Evolutionary conservation across 2,797 vertebrate genomes (phyloP), one percentile per base, ranked within the genome.

Genomic region (Percopsis omiscomaycus): DNA sequence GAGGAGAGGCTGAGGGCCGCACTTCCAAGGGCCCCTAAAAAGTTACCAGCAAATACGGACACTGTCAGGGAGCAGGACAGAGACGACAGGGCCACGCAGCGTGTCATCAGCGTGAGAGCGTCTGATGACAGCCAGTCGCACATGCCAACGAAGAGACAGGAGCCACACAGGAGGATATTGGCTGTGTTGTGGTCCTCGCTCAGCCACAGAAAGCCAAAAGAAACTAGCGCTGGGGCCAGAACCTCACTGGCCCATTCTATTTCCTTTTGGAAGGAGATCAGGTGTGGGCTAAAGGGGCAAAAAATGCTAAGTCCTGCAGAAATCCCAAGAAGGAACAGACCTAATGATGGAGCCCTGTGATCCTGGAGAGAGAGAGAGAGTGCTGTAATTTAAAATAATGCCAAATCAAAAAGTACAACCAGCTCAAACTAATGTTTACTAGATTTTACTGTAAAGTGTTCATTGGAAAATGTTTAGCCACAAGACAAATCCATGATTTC

Each of bases 151-250:
- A 93, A 73, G 64, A 90, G 70, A 3, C 84, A 86, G 22, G 90
- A 88, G 61, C 91, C 91, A 49, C 76, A 75, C 64, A 94, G 83
- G 42, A 93, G 86, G 28, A 89, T 55, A 10, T 82, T 62, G 2
- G 92, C 91, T 0, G 91, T 93, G 82, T 79, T 83, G 69, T 15
- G 83, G 74, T 94, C 93, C 46, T 90, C 79, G 16, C 93, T 93
- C 52, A 93, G 85, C 90, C 92, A 94, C 59, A 94, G 82, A 67
- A 91, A 90, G 53, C 90, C 90, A 16, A 92, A 94, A 32, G 91
- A 85, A 30, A 89, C 75, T 59, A 93, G 75, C 0, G 71, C 82
- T 0, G 91, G 88, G 45, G 89, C 85, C 60, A 94, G 68, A 32
- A 90, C 73, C 60, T 89, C 83, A 0, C 77, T 68, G 0, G 84